Evolutionary conservation across 1,140 invertebrate species (phyloP).

Genomic region (Dinoponera quadriceps): DNA sequence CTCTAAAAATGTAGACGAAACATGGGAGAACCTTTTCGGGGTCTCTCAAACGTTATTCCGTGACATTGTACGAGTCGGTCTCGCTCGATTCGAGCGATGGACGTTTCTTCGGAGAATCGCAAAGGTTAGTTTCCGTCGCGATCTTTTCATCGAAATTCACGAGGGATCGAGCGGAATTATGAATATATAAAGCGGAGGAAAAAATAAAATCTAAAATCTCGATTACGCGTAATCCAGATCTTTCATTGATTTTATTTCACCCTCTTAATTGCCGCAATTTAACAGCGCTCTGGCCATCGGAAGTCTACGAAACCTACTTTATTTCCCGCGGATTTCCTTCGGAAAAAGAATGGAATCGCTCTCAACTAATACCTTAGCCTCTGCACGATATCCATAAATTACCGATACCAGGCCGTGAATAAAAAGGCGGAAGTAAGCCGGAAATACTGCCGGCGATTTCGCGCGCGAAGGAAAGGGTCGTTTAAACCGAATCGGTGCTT

Average conservation of each 20-base stretch:
- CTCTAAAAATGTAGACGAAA: constrained; percentile 33
- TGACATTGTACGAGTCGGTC: constrained; percentile 2
- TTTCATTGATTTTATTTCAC: too few species aligned
- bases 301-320: not conserved
- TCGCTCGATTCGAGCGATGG: not conserved
- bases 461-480: not conserved
- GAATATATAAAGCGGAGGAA: too few species aligned
- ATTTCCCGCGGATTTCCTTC: not conserved
- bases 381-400: not conserved
- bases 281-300: too few species aligned
- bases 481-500: constrained; percentile 16
- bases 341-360: constrained; percentile 7
- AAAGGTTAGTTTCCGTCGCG: not conserved
- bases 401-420: not conserved
- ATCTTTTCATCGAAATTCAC: not conserved
- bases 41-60: constrained; percentile 1
- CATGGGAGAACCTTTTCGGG: constrained; percentile 3
- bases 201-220: too few species aligned
- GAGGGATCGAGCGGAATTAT: too few species aligned
- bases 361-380: not conserved
- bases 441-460: constrained; percentile 12
- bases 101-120: not conserved
- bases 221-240: too few species aligned
- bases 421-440: constrained; percentile 1
- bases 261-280: too few species aligned